These are phyloP conservation scores for Lemur catta DNA, from an alignment of 2,797 vertebrate genomes.

Conservation along the genomic window DNA sequence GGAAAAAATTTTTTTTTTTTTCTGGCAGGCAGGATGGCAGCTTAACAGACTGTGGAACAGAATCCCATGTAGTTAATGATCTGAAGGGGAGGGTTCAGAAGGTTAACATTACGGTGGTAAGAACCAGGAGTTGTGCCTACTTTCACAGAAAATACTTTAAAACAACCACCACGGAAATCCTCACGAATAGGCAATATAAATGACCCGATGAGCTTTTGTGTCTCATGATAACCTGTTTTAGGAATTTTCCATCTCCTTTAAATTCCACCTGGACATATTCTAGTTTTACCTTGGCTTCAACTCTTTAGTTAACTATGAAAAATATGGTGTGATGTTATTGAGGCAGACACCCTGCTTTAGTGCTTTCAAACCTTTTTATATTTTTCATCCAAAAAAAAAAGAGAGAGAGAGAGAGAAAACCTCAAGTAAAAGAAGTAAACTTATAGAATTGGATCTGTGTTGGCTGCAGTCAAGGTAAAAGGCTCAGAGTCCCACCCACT, in stretches of 20 bases:
- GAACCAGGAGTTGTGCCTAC: not conserved
- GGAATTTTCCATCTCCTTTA: conserved; percentile 52
- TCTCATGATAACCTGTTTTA: not conserved
- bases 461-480: not conserved
- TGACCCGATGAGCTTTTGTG: not conserved
- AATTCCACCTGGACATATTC: not conserved
- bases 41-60: not conserved
- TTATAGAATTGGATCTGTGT: not conserved
- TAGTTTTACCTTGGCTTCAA: conserved; percentile 9
- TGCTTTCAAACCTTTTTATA: not conserved
- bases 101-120: not conserved
- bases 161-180: not conserved
- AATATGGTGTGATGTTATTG: not conserved
- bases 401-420: not conserved
- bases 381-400: conserved; percentile 14
- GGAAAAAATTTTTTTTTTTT: not conserved
- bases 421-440: not conserved
- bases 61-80: not conserved
- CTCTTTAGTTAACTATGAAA: not conserved
- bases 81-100: not conserved
- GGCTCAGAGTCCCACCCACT: not conserved
- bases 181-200: not conserved
- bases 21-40: not conserved
- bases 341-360: not conserved
- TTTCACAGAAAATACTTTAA: conserved; percentile 2